phyloP scores from a whole-genome alignment of 2,888 invertebrate genomes.

The Watsonalla cultraria region DNA sequence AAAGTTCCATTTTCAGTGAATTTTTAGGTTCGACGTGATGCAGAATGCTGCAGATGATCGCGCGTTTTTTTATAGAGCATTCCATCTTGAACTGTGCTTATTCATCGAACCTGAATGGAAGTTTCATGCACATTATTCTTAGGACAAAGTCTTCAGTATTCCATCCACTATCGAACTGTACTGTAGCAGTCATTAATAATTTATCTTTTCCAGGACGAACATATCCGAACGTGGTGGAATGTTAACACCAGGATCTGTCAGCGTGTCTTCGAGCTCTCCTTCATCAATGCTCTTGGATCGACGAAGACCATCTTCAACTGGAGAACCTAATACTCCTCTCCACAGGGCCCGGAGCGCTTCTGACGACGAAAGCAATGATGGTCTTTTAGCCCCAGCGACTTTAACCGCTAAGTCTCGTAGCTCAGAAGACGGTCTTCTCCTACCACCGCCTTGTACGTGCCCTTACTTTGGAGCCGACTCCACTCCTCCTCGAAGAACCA shows the following conservation, averaged over 20 bases:
- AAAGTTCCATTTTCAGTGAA: background rate
- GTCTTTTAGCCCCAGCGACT: conserved; percentile 54
- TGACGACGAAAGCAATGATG: conserved; percentile 64
- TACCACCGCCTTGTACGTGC: conserved; percentile 89
- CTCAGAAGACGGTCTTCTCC: conserved; percentile 71
- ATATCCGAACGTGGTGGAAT: conserved; percentile 65
- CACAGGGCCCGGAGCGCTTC: conserved; percentile 67
- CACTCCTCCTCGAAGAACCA: conserved; percentile 69
- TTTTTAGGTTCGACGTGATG: background rate
- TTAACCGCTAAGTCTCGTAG: conserved; percentile 65
- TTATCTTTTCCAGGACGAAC: conserved; percentile 47
- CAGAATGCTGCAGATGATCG: background rate
- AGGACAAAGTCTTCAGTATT: background rate
- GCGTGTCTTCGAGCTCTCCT: conserved; percentile 69
- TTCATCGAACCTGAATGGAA: background rate
- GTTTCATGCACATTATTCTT: background rate
- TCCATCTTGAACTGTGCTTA: no score
- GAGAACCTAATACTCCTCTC: conserved; percentile 51
- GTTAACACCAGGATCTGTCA: conserved; percentile 67
- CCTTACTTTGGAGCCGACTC: conserved; percentile 88
- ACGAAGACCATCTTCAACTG: conserved; percentile 58
- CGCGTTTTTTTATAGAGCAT: no score
- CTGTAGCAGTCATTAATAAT: background rate
- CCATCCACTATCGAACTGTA: background rate
- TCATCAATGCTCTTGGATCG: conserved; percentile 69